These are phyloP conservation scores for Akabosia matsudoensis DNA, from an alignment of 1,140 invertebrate genomes.

Conservation along the genomic window DNA sequence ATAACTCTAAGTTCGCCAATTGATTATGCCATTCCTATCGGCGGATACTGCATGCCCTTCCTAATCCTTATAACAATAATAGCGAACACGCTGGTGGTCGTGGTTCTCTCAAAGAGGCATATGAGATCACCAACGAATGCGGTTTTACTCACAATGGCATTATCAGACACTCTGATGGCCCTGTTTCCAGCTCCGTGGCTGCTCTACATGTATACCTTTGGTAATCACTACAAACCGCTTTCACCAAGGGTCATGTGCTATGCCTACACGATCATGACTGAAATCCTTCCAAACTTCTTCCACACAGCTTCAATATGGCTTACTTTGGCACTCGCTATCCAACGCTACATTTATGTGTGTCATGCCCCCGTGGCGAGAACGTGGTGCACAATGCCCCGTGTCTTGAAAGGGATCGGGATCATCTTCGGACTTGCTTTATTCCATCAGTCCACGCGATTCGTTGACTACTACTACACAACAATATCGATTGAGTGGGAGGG, in stretches of 20 bases:
- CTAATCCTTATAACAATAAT: constrained; percentile 82
- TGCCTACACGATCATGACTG: constrained; percentile 73
- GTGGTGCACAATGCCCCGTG: constrained; percentile 81
- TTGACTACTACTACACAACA: constrained; percentile 62
- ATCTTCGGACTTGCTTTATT: constrained; percentile 71
- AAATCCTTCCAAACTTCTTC: constrained; percentile 73
- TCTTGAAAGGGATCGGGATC: constrained; percentile 69
- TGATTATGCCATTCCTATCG: constrained; percentile 60
- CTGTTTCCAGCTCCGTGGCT: constrained; percentile 81
- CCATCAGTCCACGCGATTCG: constrained; percentile 74
- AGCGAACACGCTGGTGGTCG: constrained; percentile 78
- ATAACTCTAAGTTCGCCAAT: constrained; percentile 65
- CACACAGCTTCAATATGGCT: constrained; percentile 91
- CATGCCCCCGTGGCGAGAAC: constrained; percentile 76
- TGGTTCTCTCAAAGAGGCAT: constrained; percentile 59
- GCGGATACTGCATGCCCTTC: constrained; percentile 77
- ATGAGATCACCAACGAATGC: constrained; percentile 68
- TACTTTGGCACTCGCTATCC: constrained; percentile 78
- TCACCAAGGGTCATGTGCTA: constrained; percentile 71
- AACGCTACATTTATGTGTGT: constrained; percentile 88
- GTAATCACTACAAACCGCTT: constrained; percentile 74
- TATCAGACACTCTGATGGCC: constrained; percentile 88
- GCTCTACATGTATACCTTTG: constrained; percentile 86
- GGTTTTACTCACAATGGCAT: constrained; percentile 76
- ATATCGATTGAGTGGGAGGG: constrained; percentile 63